Evolutionary conservation across 1,140 invertebrate genomes (phyloP).

Genomic region (Lepidurus packardi): DNA sequence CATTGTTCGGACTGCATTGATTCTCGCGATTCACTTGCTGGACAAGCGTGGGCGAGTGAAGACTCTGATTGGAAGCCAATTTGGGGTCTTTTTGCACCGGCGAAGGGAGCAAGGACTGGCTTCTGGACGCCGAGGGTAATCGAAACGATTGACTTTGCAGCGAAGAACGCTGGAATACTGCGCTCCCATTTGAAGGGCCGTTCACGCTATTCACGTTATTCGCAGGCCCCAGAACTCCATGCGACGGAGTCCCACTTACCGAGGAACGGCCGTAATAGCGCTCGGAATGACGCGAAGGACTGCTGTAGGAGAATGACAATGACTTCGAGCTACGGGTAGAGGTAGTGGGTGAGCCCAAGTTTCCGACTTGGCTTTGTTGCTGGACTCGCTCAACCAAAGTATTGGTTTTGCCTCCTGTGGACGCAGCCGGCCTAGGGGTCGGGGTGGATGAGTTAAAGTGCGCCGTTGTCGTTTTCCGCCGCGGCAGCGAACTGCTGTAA

Average conservation of each 20-base stretch:
- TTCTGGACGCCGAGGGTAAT: not conserved
- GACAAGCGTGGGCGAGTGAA: slow-evolving; percentile 10
- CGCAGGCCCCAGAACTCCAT: not conserved
- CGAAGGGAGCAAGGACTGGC: not conserved
- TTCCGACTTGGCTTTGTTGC: not conserved
- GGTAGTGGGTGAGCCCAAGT: not conserved
- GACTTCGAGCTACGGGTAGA: slow-evolving; percentile 27
- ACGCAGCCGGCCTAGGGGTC: not conserved
- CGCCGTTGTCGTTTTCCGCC: not conserved
- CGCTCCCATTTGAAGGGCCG: not conserved
- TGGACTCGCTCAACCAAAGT: not conserved
- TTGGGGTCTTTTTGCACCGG: slow-evolving; percentile 15
- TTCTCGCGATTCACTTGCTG: slow-evolving; percentile 16
- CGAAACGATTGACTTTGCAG: not conserved
- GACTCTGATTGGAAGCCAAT: not conserved
- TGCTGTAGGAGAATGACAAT: slow-evolving; percentile 31
- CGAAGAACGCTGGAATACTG: not conserved
- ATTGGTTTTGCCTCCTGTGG: not conserved
- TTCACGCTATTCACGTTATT: not conserved
- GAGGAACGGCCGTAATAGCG: slow-evolving; percentile 21
- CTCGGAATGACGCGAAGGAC: slow-evolving; percentile 28
- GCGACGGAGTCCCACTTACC: not conserved
- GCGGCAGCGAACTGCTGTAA: slow-evolving; percentile 6
- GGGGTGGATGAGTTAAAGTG: slow-evolving; percentile 2
- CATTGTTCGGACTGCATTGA: not conserved